A percentile compares a stretch with the other conserved stretches of the same genome.
phyloP scores from a whole-genome alignment of 1,140 invertebrate species.

The Melitaea cinxia region DNA sequence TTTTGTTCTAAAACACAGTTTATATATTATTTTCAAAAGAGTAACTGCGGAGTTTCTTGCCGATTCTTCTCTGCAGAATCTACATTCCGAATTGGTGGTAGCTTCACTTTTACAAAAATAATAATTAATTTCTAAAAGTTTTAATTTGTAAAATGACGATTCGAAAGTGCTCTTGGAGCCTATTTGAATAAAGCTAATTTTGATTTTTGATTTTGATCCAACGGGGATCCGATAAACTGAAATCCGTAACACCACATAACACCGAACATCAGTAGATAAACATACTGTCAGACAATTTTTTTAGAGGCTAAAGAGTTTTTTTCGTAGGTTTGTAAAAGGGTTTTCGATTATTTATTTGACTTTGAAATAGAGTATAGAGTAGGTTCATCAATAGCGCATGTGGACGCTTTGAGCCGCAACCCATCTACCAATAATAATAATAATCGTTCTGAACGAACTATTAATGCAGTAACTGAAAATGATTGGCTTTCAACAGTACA shows the following conservation, averaged over 20 bases:
- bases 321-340: slow-evolving; percentile 38
- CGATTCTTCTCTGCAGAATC: no score
- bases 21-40: no score
- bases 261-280: slow-evolving; percentile 38
- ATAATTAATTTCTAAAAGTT: no score
- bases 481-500: slow-evolving; percentile 35
- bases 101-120: no score
- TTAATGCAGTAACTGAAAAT: slow-evolving; percentile 24
- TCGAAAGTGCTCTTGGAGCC: no score
- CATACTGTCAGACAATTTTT: slow-evolving; percentile 37
- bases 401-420: slow-evolving; percentile 54
- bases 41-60: no score
- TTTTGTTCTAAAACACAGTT: no score
- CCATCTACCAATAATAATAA: not conserved
- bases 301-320: slow-evolving; percentile 22
- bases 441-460: not conserved
- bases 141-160: no score
- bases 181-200: no score
- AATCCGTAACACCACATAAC: slow-evolving; percentile 23
- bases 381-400: slow-evolving; percentile 51
- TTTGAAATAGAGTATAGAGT: slow-evolving; percentile 52
- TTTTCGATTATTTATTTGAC: slow-evolving; percentile 48
- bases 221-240: slow-evolving; percentile 11
- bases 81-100: no score
- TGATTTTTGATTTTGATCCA: no score